These are phyloP conservation scores for Otis tarda DNA, from an alignment of 2,113 vertebrate genomes.

Conservation along the genomic window DNA sequence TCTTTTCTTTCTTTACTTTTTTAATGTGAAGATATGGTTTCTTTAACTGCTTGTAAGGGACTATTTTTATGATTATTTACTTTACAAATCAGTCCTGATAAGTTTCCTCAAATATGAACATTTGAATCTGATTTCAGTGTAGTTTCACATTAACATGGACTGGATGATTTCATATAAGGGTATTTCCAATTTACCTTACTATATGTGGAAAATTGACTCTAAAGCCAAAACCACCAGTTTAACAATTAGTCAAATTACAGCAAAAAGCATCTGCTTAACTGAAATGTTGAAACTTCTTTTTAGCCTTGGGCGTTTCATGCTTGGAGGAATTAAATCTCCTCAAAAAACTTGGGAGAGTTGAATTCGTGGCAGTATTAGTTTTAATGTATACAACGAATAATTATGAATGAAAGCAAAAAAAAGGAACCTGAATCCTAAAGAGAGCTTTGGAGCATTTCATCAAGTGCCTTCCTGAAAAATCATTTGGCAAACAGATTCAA, in stretches of 20 bases:
- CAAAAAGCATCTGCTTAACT: not conserved
- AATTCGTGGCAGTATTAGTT: not conserved
- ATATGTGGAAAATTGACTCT: not conserved
- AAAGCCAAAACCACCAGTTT: not conserved
- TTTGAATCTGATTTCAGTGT: not conserved
- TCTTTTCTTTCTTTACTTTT: not conserved
- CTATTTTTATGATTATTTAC: not conserved
- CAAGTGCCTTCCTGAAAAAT: constrained; percentile 29
- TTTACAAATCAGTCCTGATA: not conserved
- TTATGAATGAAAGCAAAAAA: not conserved
- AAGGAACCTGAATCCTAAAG: not conserved
- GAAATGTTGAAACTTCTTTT: not conserved
- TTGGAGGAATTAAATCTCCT: not conserved
- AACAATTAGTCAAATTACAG: not conserved
- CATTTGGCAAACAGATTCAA: constrained; percentile 29
- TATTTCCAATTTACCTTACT: not conserved
- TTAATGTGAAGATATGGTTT: not conserved
- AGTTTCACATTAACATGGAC: not conserved
- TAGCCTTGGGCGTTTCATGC: not conserved
- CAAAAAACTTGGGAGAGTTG: not conserved
- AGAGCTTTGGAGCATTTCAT: not conserved
- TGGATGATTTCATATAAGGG: not conserved
- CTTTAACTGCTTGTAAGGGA: not conserved
- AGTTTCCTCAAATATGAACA: not conserved
- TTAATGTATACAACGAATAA: not conserved